phyloP scores from a whole-genome alignment of 2,888 invertebrate species.

The Agrotis ipsilon region DNA sequence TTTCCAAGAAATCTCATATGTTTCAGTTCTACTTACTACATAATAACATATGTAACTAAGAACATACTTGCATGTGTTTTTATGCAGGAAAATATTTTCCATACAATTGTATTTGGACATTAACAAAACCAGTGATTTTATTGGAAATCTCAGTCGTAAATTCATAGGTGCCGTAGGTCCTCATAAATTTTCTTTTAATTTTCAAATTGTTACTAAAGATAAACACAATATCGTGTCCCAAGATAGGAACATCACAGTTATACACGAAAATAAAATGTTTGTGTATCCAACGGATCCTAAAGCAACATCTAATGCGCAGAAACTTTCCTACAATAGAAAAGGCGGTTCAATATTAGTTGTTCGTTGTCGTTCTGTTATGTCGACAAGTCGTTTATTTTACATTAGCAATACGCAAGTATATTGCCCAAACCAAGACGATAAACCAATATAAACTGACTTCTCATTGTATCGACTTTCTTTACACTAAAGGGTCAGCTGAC shows the following conservation, averaged over 20 bases:
- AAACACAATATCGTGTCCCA: neutral
- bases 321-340: slow-evolving; percentile 36
- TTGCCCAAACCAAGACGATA: slow-evolving; percentile 30
- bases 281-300: neutral
- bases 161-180: neutral
- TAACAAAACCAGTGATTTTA: neutral
- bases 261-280: slow-evolving; percentile 22
- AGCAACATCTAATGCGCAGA: slow-evolving; percentile 19
- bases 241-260: neutral
- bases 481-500: slow-evolving; percentile 1
- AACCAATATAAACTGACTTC: neutral
- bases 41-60: slow-evolving; percentile 32
- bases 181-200: neutral
- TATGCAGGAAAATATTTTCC: slow-evolving; percentile 8
- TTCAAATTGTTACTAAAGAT: neutral
- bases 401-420: slow-evolving; percentile 56
- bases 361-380: slow-evolving; percentile 32
- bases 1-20: slow-evolving; percentile 47
- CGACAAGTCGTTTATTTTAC: slow-evolving; percentile 66
- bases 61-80: neutral
- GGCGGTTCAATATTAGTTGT: slow-evolving; percentile 49
- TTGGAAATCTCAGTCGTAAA: neutral
- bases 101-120: neutral
- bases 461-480: neutral
- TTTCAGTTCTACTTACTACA: slow-evolving; percentile 22